Conservation (phyloP, 2,113 vertebrate species). For the Mastomys natalensis region DNA sequence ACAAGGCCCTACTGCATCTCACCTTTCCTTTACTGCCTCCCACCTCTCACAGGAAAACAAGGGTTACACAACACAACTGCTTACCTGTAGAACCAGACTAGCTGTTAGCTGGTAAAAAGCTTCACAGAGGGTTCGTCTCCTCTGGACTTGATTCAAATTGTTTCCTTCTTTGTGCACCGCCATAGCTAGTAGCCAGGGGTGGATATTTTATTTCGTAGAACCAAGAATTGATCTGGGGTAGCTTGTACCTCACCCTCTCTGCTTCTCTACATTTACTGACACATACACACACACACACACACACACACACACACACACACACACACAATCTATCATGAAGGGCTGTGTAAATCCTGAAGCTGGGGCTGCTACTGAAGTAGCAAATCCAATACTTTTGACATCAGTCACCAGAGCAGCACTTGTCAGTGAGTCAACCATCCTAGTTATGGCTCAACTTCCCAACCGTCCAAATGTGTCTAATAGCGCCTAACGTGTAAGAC, state of each 20-base stretch:
- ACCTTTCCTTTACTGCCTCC: background rate
- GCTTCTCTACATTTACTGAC: background rate
- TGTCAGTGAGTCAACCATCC: background rate
- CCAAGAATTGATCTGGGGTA: background rate
- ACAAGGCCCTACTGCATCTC: background rate
- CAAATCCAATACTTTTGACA: background rate
- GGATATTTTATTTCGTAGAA: background rate
- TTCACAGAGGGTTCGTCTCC: background rate
- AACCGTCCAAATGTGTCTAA: background rate
- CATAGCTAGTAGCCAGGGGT: background rate
- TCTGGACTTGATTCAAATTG: background rate
- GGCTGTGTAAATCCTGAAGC: background rate
- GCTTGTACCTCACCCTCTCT: background rate
- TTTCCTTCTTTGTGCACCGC: accelerated
- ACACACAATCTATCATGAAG: background rate
- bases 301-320: too few species aligned
- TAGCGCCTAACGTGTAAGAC: background rate
- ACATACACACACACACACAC: too few species aligned
- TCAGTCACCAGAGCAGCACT: background rate
- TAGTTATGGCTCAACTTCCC: background rate
- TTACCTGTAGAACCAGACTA: background rate
- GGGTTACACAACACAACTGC: background rate
- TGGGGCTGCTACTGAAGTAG: background rate
- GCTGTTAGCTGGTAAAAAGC: background rate
- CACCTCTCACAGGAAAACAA: background rate